These are phyloP conservation scores for Agrochola circellaris DNA, from an alignment of 2,888 invertebrate species.

Conservation along the genomic window DNA sequence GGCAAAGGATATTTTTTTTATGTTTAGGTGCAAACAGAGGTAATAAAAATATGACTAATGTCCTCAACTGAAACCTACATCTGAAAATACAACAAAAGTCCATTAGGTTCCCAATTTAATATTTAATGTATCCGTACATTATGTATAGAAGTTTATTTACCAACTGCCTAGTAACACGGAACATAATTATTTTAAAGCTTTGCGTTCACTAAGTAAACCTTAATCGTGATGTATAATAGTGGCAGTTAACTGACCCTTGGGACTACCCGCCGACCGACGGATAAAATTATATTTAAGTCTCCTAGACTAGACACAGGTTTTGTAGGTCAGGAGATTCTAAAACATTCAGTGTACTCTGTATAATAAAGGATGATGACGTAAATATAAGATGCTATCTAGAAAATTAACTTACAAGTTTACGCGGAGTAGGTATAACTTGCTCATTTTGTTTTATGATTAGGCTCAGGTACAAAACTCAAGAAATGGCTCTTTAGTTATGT, in stretches of 20 bases:
- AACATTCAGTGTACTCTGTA: slow-evolving; percentile 43
- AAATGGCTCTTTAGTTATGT: not conserved
- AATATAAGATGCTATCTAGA: slow-evolving; percentile 13
- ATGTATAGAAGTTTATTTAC: not conserved
- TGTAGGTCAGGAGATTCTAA: slow-evolving; percentile 11
- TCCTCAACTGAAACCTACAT: not conserved
- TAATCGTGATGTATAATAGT: slow-evolving; percentile 13
- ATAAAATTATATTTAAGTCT: slow-evolving; percentile 40
- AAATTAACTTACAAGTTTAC: slow-evolving; percentile 18
- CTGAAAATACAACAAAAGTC: slow-evolving; percentile 9
- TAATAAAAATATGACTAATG: not conserved
- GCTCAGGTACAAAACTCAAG: not conserved
- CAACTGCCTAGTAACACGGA: not conserved
- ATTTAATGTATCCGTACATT: not conserved
- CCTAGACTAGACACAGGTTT: slow-evolving; percentile 25
- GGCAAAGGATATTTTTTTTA: not conserved
- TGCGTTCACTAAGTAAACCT: slow-evolving; percentile 10
- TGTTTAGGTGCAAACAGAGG: not conserved
- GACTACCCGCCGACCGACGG: not conserved
- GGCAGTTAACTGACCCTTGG: slow-evolving; percentile 35
- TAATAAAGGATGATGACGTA: slow-evolving; percentile 6
- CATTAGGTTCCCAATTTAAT: not conserved
- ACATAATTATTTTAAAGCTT: slow-evolving; percentile 29
- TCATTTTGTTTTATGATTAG: slow-evolving; percentile 12
- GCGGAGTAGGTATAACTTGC: too few species aligned